Percentiles rank a stretch among this genome's conserved stretches.
Evolutionary conservation across 2,888 invertebrate species (phyloP).

Genomic region (Salticus scenicus): DNA sequence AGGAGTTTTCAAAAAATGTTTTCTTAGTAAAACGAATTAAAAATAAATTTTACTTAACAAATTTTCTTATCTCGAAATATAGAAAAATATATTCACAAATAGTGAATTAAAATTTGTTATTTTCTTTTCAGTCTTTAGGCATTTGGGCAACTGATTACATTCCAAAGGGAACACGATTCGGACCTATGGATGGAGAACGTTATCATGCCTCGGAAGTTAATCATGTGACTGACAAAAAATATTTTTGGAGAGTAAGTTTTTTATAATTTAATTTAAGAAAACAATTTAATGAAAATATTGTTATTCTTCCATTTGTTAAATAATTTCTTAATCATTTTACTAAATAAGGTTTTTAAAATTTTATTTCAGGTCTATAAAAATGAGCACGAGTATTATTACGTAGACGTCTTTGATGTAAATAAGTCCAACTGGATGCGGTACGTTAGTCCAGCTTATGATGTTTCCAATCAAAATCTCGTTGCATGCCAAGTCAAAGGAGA

Average conservation of each 20-base stretch:
- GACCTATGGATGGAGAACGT: slow-evolving; percentile 93
- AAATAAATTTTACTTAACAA: no score
- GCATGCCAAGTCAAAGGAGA: slow-evolving; percentile 93
- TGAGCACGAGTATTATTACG: slow-evolving; percentile 91
- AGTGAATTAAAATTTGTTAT: no score
- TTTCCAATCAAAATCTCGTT: slow-evolving; percentile 95
- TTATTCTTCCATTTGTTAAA: neutral
- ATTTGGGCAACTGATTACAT: slow-evolving; percentile 99
- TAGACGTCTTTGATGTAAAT: slow-evolving; percentile 93
- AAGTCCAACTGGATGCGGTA: slow-evolving; percentile 99
- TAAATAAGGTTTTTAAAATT: neutral
- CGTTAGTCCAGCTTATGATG: slow-evolving; percentile 94
- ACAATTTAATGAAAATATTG: neutral
- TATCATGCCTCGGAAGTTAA: slow-evolving; percentile 86
- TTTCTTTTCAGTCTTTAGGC: slow-evolving; percentile 85
- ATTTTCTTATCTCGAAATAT: no score
- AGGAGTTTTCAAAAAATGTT: no score
- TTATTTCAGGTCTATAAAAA: slow-evolving; percentile 81
- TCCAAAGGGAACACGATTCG: slow-evolving; percentile 97
- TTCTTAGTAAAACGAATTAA: no score
- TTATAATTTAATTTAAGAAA: neutral
- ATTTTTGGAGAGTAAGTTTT: slow-evolving; percentile 95
- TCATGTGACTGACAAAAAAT: slow-evolving; percentile 82
- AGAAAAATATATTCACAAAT: no score
- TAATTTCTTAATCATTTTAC: neutral